Evolutionary conservation across 2,797 vertebrate genomes (phyloP).

Genomic region (Zonotrichia albicollis): DNA sequence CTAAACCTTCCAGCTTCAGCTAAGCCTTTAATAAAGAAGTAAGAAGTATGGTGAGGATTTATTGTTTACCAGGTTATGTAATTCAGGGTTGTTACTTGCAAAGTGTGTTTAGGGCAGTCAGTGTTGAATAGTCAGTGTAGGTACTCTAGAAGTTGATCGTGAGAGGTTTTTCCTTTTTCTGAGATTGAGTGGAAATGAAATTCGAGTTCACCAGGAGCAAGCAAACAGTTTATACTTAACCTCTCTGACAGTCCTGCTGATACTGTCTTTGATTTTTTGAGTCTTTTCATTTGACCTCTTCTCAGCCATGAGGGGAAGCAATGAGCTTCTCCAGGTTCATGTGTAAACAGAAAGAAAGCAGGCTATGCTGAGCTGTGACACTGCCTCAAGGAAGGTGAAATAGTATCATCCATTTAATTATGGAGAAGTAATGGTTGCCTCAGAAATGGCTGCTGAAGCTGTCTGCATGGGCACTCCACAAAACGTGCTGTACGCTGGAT

Average conservation of each 20-base stretch:
- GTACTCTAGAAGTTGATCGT: background rate
- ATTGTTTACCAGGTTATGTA: background rate
- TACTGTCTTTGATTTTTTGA: constrained; percentile 12
- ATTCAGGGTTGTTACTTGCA: background rate
- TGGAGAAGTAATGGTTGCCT: background rate
- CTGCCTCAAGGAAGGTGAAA: background rate
- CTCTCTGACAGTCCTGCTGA: background rate
- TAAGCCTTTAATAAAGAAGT: background rate
- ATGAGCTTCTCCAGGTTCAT: background rate
- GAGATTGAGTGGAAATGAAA: background rate
- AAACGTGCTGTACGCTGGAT: background rate
- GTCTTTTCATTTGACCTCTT: constrained; percentile 11
- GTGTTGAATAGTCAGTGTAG: background rate
- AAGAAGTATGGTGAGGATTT: background rate
- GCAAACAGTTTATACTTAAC: background rate
- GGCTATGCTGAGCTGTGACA: background rate
- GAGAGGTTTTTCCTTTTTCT: background rate
- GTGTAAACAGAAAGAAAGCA: background rate
- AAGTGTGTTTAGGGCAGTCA: background rate
- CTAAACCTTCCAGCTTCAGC: background rate
- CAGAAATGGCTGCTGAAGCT: background rate
- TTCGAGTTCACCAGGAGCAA: background rate
- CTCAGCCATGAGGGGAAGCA: background rate
- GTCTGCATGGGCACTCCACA: background rate
- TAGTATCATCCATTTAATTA: background rate